Base-by-base conservation (phyloP, 2,888 invertebrate species). In the Acrobeloides nanus region DNA sequence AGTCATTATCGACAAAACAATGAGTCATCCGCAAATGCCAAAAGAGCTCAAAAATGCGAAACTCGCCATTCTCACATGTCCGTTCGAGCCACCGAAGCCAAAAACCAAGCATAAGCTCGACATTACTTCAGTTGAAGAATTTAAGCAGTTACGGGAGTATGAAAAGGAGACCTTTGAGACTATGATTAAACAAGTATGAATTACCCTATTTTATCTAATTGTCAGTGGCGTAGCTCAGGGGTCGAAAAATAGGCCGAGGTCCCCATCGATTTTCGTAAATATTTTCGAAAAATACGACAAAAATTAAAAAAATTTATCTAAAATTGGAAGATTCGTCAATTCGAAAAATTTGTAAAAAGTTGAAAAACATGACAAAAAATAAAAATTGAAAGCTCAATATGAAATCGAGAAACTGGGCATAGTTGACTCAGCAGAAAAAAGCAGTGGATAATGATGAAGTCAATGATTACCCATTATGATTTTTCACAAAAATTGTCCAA, bases 51-150 rank as follows among this genome's bases (percentile, higher is more conserved):
- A 84, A 76, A 81, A 97, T 76, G 95, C 88, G 0, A 90, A 89
- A 74, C 80, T 97, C 53, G 97, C 97, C 1, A 95, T 97, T 74
- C 81, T 99, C 18, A 99, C 97, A 17, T 97, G 97, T 76, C 90
- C 97, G 69, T 99, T 97, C 79, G 97, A 97, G 81, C 97, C 97
- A 44, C 97, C 97, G 42, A 99, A 97, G 81, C 97, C 97, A 2
- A 97, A 99, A 80, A 97, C 97, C 64, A 99, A 95, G 79, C 93
- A 99, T 81, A 95, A 95, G 86, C 82, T 97, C 73, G 92, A 97
- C 67, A 87, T 97, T 8, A 87, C 87, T 39, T 87, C 86, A 0
- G 90, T 89, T 0, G 93, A 92, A 61, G 93, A 93, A 75, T 97
- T 93, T 80, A 84, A 84, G 66, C 45, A 51, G 37, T 35, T 55